Base-by-base conservation (phyloP, 2,797 vertebrate species). In the Xiphorhynchus erythropygius region DNA sequence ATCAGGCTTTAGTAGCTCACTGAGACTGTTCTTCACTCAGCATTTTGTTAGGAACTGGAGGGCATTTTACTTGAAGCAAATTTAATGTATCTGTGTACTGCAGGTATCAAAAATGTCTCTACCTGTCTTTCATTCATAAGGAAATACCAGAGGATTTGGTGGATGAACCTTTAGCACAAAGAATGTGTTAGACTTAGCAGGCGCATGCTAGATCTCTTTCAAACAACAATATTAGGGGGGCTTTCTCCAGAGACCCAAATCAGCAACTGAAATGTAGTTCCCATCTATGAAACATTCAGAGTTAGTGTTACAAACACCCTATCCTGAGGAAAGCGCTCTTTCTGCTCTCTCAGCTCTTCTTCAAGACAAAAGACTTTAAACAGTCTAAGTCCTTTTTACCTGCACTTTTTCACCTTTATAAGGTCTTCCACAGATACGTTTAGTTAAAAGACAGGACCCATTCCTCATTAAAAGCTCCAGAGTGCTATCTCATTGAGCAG, bases 171-270 rank as follows among this genome's bases (percentile, higher is more conserved):
- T 32, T 42, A 28, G 28, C 11, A 78, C 28, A 47, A 87, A 52
- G 18, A 44, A 2, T 8, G 9, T 11, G 11, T 27, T 33, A 39
- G 14, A 33, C 19, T 71, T 78, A 47, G 1, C 15, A n/a, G 21
- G 3, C 14, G n/a, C 6, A 6, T 23, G 2, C 10, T 42, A 63
- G 10, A 44, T 33, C 11, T 37, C 55, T 77, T 81, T 93, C 46
- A 76, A 53, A 62, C 4, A 57, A 65, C 3, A 44, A 0, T 18
- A 10, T 21, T 41, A 46, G 10, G 2, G 3, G 1, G 1, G 35
- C 10, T 68, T 82, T 41, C 14, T 52, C 23, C 49, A 39, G 5
- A 44, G 13, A 39, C 2, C 4, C 24, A 75, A 27, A 55, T 2
- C 35, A 87, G 7, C 9, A 32, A 22, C 35, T 55, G n/a, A 90